These are phyloP conservation scores for Palythoa heliodiscus DNA, from an alignment of 92 coral and sea anemone species.

Conservation along the genomic window DNA sequence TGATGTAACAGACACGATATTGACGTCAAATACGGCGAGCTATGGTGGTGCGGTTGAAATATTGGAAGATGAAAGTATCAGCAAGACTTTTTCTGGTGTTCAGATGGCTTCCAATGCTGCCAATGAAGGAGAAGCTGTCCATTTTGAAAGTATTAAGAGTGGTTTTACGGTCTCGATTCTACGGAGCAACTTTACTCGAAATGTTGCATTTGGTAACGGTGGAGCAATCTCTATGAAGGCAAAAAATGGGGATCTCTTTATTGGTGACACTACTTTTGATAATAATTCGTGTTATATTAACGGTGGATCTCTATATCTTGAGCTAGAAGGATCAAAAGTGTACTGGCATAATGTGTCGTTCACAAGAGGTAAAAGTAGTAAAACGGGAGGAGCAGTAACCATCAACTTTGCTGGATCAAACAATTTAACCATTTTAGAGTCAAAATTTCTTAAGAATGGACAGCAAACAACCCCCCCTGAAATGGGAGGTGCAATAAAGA, in stretches of 20 bases:
- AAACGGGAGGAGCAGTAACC: background rate
- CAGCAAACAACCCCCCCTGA: background rate
- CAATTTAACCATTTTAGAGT: constrained; percentile 7
- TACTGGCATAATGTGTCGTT: background rate
- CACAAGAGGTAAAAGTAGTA: background rate
- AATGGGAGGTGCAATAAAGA: constrained; percentile 38
- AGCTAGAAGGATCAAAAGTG: background rate
- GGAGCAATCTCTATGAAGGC: constrained; percentile 8
- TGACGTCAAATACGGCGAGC: background rate
- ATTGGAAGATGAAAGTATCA: background rate
- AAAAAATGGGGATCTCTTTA: background rate
- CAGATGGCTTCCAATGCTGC: background rate
- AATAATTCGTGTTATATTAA: background rate
- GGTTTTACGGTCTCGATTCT: background rate
- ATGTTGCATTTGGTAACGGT: background rate
- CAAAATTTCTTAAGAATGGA: constrained; percentile 14
- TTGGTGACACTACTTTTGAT: constrained; percentile 3
- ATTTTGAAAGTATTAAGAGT: background rate
- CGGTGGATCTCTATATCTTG: constrained; percentile 29
- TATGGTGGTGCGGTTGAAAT: background rate
- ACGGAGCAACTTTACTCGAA: constrained; percentile 2
- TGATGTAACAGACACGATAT: background rate
- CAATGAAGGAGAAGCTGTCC: constrained; percentile 1
- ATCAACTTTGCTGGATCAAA: background rate
- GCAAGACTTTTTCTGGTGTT: background rate